Conservation (phyloP, 2,113 vertebrate genomes). For the Promerops cafer region DNA sequence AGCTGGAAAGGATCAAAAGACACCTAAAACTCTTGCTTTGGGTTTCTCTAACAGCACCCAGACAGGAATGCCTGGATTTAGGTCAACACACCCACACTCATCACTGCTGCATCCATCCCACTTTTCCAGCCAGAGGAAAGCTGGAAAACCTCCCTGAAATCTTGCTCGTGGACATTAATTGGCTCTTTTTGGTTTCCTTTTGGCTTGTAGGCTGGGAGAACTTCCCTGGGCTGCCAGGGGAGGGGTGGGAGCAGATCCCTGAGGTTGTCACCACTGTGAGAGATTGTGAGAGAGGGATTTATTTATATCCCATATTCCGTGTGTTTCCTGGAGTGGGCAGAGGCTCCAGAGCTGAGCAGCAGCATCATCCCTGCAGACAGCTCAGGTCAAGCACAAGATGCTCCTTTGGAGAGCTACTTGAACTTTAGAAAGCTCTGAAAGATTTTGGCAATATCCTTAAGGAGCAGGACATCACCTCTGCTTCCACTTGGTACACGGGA, state of each 20-base stretch:
- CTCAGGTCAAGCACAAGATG: not conserved
- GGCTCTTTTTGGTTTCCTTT: not conserved
- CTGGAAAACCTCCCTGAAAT: not conserved
- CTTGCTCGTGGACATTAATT: not conserved
- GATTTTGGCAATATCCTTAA: not conserved
- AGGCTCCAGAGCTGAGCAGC: not conserved
- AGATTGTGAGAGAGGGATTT: constrained; percentile 22
- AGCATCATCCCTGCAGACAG: not conserved
- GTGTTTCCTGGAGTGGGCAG: not conserved
- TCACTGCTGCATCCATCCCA: not conserved
- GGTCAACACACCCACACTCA: not conserved
- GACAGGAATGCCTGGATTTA: not conserved
- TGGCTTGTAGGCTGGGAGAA: not conserved
- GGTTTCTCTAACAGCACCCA: not conserved
- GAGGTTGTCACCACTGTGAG: not conserved
- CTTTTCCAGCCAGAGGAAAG: not conserved
- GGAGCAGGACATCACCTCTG: not conserved
- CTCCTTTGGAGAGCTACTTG: not conserved
- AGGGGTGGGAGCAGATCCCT: not conserved
- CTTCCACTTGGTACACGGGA: not conserved
- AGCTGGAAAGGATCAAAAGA: not conserved
- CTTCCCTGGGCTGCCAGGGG: not conserved
- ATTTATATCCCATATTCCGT: not conserved
- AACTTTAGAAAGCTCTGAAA: not conserved
- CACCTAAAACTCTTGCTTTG: not conserved